Conservation (phyloP, 2,888 invertebrate genomes). For the Ophion ventricosus region DNA sequence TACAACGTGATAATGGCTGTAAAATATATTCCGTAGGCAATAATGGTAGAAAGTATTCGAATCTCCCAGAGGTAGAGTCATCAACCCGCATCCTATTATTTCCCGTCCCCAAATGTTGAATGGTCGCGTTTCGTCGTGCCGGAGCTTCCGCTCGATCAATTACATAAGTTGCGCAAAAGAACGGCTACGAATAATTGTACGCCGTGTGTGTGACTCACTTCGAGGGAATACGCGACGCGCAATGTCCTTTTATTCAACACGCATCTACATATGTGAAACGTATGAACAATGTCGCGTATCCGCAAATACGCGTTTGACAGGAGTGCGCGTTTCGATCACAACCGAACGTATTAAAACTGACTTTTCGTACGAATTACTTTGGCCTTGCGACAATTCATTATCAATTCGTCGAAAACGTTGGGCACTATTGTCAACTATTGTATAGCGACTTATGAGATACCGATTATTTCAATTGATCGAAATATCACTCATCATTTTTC, state of each 20-base stretch:
- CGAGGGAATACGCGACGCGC: conserved; percentile 30
- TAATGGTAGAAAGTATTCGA: too few relatives aligned
- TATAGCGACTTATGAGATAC: too few relatives aligned
- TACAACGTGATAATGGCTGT: background rate
- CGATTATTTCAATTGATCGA: too few relatives aligned
- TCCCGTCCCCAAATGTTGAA: conserved; percentile 15
- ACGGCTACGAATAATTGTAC: conserved; percentile 55
- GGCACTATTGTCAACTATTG: too few relatives aligned
- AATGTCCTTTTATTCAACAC: conserved; percentile 32
- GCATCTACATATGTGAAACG: conserved; percentile 17
- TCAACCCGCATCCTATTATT: conserved; percentile 57
- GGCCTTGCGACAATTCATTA: background rate
- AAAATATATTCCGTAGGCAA: too few relatives aligned
- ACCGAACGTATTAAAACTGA: conserved; percentile 3
- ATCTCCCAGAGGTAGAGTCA: conserved; percentile 33
- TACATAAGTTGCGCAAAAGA: conserved; percentile 54
- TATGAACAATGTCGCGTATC: conserved; percentile 4
- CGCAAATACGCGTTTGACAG: conserved; percentile 23
- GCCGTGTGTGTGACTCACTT: conserved; percentile 50
- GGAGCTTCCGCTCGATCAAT: conserved; percentile 52
- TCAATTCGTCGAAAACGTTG: too few relatives aligned
- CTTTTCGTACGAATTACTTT: conserved; percentile 9
- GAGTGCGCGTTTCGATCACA: conserved; percentile 37
- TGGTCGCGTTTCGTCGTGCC: conserved; percentile 17
- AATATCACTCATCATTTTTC: too few relatives aligned